Evolutionary conservation across 2,113 vertebrate species (phyloP).

Genomic region (Anseranas semipalmata): DNA sequence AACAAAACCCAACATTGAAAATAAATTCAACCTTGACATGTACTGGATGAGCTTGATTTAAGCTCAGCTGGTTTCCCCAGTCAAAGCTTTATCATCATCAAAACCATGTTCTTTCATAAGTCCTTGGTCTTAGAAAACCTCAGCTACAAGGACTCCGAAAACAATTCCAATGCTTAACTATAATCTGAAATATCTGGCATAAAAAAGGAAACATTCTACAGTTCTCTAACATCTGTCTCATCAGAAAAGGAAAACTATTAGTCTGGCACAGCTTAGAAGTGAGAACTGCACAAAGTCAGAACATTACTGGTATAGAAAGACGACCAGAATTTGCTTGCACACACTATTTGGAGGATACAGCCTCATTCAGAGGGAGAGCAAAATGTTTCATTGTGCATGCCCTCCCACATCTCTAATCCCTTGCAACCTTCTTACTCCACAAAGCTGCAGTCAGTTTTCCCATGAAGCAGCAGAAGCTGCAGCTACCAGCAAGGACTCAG

Average conservation of each 20-base stretch:
- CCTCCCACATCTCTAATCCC: neutral
- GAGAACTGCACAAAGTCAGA: neutral
- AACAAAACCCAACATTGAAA: neutral
- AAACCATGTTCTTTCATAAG: neutral
- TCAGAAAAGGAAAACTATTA: neutral
- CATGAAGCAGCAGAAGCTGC: neutral
- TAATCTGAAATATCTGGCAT: neutral
- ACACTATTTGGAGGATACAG: rapidly evolving
- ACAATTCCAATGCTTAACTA: neutral
- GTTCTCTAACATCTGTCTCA: neutral
- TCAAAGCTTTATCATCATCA: neutral
- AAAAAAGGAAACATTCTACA: neutral
- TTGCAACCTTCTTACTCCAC: neutral
- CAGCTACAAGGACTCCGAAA: neutral
- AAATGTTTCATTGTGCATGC: neutral
- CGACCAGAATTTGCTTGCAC: neutral
- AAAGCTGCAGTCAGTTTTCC: neutral
- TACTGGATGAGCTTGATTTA: neutral
- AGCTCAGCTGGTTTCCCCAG: neutral
- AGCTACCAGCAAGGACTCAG: neutral
- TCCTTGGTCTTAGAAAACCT: neutral
- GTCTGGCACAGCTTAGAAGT: neutral
- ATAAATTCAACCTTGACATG: neutral
- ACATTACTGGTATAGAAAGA: neutral
- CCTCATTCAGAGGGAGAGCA: neutral